A percentile compares a stretch with the other conserved stretches of the same genome.
Evolutionary conservation across 2,113 vertebrate genomes (phyloP).

Genomic region (Catharus bicknelli): DNA sequence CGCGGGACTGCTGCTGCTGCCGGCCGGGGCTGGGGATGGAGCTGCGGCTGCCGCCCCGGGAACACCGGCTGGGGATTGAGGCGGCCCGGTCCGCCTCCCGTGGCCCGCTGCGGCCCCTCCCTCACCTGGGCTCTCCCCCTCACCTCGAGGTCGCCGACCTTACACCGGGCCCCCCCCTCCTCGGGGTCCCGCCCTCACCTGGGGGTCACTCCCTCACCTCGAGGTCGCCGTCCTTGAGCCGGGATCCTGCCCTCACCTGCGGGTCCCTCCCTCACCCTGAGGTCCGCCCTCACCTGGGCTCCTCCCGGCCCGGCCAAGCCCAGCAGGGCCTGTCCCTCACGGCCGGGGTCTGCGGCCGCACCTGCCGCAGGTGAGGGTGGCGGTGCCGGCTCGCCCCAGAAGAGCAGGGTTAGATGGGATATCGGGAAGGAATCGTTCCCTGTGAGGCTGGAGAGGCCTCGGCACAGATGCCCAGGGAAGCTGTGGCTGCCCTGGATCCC

Average conservation of each 20-base stretch:
- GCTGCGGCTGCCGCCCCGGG: not conserved
- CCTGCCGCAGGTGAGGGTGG: not conserved
- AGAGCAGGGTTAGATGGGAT: rapidly evolving
- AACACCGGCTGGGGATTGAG: not conserved
- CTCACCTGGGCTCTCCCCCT: not conserved
- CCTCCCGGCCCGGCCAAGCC: not conserved
- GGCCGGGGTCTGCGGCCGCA: not conserved
- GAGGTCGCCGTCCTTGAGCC: too few relatives aligned
- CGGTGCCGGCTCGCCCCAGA: not conserved
- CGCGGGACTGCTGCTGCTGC: not conserved
- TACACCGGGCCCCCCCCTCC: too few relatives aligned
- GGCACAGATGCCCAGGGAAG: not conserved
- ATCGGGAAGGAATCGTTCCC: not conserved
- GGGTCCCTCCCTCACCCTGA: too few relatives aligned
- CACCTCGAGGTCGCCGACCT: not conserved
- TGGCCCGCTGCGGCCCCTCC: not conserved
- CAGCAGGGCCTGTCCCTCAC: not conserved
- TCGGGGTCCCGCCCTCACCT: not conserved
- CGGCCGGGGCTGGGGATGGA: not conserved
- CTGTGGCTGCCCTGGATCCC: not conserved
- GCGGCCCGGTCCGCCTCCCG: not conserved
- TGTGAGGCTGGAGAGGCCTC: rapidly evolving
- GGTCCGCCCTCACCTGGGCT: too few relatives aligned
- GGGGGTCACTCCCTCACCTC: too few relatives aligned
- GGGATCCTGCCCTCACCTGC: too few relatives aligned